Evolutionary conservation across 2,888 invertebrate genomes (phyloP), one percentile per base, ranked within the genome.

Genomic region (Caenorhabditis doughertyi): DNA sequence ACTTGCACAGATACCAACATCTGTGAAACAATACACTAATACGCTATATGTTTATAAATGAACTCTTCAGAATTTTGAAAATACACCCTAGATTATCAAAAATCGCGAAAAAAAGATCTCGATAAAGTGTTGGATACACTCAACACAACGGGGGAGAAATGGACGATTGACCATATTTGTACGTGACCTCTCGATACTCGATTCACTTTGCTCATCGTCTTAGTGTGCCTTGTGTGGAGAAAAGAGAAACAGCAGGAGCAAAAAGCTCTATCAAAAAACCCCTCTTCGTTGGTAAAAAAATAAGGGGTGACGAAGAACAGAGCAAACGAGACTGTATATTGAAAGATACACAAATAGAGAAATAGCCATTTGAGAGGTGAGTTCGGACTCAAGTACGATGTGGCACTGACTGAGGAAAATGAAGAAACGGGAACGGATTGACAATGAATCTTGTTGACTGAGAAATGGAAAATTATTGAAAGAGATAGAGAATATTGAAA

Each of bases 131-230:
- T 18, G 1, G 58, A 42, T 29, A 35, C 35, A 70, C 35, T n/a
- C n/a, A n/a, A n/a, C n/a, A n/a, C n/a, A n/a, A n/a, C n/a, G n/a
- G n/a, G n/a, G n/a, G n/a, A n/a, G n/a, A 25, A 27, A 32, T n/a
- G 60, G 60, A 42, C 60, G 47, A 35, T 13, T 51, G 74, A 76
- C 74, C 74, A 58, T 76, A 67, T 76, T 76, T 76, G 74, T 67
- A 65, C 67, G 74, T 76, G 74, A 76, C 74, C 58, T 39, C 68
- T 27, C 21, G 49, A 64, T 32, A 47, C 47, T 23, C n/a, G 4
- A 21, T 32, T 27, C 67, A 67, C 74, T 76, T 76, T 76, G 74
- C 74, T 76, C 74, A 76, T 58, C 64, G 67, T 29, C 65, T 76
- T 67, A 58, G 62, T 35, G 67, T 11, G 9, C 65, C 67, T 67